Conservation (phyloP, 2,888 invertebrate genomes). For the Zygogramma bicolorata region DNA sequence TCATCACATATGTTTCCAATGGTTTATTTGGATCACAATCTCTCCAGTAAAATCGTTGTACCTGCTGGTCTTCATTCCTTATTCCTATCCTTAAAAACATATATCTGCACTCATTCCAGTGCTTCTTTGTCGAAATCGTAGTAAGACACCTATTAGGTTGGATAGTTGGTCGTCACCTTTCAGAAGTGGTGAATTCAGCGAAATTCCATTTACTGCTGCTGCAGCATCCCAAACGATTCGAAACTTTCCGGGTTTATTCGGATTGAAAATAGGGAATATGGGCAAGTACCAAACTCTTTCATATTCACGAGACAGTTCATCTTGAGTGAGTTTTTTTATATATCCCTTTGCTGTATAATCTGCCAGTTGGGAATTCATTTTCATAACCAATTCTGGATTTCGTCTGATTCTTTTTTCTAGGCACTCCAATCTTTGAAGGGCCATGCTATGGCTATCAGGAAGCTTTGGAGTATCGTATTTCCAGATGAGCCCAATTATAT, state of each 20-base stretch:
- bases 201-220: too few species aligned
- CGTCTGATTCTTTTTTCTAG: too few species aligned
- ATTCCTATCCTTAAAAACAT: slow-evolving; percentile 39
- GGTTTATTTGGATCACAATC: too few species aligned
- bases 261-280: slow-evolving; percentile 52
- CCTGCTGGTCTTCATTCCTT: slow-evolving; percentile 46
- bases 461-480: too few species aligned
- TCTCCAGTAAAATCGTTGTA: too few species aligned
- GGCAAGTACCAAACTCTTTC: slow-evolving; percentile 52
- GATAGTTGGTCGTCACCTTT: slow-evolving; percentile 49
- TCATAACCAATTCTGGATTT: slow-evolving; percentile 30
- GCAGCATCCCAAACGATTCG: too few species aligned
- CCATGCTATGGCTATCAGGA: too few species aligned
- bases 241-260: too few species aligned
- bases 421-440: too few species aligned
- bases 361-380: slow-evolving; percentile 35
- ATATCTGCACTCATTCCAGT: slow-evolving; percentile 57
- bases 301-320: slow-evolving; percentile 32
- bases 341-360: slow-evolving; percentile 46
- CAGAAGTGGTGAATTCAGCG: slow-evolving; percentile 52
- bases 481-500: slow-evolving; percentile 39
- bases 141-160: slow-evolving; percentile 54
- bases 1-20: slow-evolving; percentile 34
- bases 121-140: too few species aligned
- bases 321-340: slow-evolving; percentile 30